Evolutionary conservation across 1,140 invertebrate species (phyloP).

Genomic region (Drosophila novamexicana): DNA sequence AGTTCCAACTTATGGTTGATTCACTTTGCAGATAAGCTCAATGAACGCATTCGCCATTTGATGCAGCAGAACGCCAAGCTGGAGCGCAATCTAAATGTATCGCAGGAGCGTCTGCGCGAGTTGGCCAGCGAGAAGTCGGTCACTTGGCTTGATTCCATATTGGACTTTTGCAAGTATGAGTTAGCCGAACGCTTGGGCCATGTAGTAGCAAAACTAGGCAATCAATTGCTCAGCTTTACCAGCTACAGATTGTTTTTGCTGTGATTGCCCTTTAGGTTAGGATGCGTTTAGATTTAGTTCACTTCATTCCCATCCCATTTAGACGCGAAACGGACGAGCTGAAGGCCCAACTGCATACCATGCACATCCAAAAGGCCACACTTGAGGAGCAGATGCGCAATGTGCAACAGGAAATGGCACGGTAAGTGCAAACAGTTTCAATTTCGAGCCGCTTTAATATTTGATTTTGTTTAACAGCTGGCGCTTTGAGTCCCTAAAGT

Average conservation of each 20-base stretch:
- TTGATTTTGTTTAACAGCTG: conserved; percentile 47
- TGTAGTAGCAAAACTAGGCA: conserved; percentile 51
- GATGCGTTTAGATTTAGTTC: conserved; percentile 22
- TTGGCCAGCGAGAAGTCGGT: conserved; percentile 73
- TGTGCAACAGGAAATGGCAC: conserved; percentile 73
- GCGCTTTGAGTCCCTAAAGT: conserved; percentile 83
- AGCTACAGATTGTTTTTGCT: conserved; percentile 59
- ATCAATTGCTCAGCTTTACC: conserved; percentile 53
- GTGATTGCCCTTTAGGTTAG: conserved; percentile 45
- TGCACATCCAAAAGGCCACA: conserved; percentile 75
- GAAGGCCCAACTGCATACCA: conserved; percentile 70
- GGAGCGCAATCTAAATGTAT: conserved; percentile 58
- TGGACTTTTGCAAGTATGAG: conserved; percentile 84
- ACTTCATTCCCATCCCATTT: conserved; percentile 60
- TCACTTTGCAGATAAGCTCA: conserved; percentile 64
- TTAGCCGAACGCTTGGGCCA: conserved; percentile 60
- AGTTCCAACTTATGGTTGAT: neutral
- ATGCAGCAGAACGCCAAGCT: conserved; percentile 65
- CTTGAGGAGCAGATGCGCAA: conserved; percentile 75
- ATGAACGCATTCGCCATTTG: conserved; percentile 72
- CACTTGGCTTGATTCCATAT: conserved; percentile 82
- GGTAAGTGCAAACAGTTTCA: conserved; percentile 40
- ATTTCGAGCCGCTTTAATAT: neutral
- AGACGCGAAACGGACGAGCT: conserved; percentile 83
- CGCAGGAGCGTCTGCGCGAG: conserved; percentile 68